Evolutionary conservation across 2,113 vertebrate genomes (phyloP).

Genomic region (Synchiropus splendidus): DNA sequence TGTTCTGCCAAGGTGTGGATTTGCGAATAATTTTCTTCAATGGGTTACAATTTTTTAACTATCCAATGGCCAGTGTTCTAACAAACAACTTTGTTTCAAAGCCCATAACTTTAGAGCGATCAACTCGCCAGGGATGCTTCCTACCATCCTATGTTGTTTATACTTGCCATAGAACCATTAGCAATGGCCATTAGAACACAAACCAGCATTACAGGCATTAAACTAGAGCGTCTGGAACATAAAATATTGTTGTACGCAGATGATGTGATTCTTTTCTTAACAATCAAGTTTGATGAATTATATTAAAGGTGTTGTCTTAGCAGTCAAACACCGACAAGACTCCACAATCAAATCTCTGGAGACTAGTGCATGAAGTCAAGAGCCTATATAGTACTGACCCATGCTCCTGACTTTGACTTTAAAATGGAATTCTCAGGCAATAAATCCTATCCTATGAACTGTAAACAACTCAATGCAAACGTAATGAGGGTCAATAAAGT

Average conservation of each 20-base stretch:
- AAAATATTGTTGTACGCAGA: background rate
- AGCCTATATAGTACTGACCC: too few species aligned
- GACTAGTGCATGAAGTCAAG: too few species aligned
- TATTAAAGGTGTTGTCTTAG: too few species aligned
- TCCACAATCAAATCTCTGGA: too few species aligned
- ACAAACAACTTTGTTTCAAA: background rate
- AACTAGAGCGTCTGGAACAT: background rate
- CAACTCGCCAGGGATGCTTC: background rate
- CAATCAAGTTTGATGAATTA: background rate
- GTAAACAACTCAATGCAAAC: too few species aligned
- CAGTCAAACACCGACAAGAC: too few species aligned
- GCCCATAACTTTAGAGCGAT: background rate
- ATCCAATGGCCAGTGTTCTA: background rate
- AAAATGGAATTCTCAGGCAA: too few species aligned
- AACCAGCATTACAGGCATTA: too few species aligned
- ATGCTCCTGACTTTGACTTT: too few species aligned
- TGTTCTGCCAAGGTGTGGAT: background rate
- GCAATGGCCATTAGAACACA: background rate
- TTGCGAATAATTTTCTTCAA: background rate
- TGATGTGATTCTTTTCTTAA: background rate
- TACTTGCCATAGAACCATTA: background rate
- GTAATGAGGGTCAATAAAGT: too few species aligned
- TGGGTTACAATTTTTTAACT: background rate
- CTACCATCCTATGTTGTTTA: background rate
- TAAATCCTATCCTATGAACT: too few species aligned